phyloP scores from a whole-genome alignment of 2,113 vertebrate genomes.

The Heliornis fulica region DNA sequence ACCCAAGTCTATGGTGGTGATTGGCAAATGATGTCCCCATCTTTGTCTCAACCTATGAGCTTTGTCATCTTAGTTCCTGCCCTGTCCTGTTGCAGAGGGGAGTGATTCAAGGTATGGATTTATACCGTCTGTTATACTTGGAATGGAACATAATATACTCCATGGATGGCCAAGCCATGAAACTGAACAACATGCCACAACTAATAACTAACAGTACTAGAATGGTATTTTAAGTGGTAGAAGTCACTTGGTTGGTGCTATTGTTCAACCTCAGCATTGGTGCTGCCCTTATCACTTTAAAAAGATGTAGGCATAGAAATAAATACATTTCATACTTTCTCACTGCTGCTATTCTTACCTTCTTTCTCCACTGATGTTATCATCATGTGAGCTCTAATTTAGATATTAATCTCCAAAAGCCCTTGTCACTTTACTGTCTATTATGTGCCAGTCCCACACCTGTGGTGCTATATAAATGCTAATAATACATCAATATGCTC shows the following conservation, averaged over 20 bases:
- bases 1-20: no score
- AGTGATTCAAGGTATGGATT: not conserved
- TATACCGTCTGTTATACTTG: not conserved
- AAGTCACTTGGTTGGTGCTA: not conserved
- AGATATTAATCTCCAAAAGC: not conserved
- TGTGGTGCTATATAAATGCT: slow-evolving; percentile 39
- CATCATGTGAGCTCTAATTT: slow-evolving; percentile 21
- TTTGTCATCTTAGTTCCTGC: no score
- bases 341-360: not conserved
- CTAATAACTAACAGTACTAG: not conserved
- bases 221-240: not conserved
- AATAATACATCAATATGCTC: slow-evolving; percentile 40
- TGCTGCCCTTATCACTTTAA: not conserved
- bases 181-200: not conserved
- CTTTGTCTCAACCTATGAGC: no score
- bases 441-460: slow-evolving; percentile 43
- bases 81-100: not conserved
- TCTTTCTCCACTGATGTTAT: not conserved
- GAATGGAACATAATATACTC: not conserved
- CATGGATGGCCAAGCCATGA: not conserved
- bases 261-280: not conserved
- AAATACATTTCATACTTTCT: not conserved
- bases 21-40: no score
- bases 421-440: slow-evolving; percentile 38
- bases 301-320: not conserved